Evolutionary conservation across 2,888 invertebrate genomes (phyloP), one percentile per base, ranked within the genome.

Genomic region (Pterostichus niger): DNA sequence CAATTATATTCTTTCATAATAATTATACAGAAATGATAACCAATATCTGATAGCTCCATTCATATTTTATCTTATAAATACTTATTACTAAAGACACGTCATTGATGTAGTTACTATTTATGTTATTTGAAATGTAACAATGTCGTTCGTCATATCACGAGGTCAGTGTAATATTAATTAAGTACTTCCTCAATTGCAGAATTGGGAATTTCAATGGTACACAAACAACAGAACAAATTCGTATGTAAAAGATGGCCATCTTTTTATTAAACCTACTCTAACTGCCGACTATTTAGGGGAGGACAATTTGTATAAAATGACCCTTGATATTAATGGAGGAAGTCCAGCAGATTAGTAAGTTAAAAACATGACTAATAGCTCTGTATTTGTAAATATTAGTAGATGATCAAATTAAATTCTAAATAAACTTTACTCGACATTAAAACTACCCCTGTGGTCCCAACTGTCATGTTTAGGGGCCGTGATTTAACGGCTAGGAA

Each of bases 131-230:
- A n/a, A n/a, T 59, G 0, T n/a, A 49, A 49, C 49, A 4, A n/a
- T 59, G 59, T 24, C 59, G 31, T 59, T 31, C 24, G 31, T 11
- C 10, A 31, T 10, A 31, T 31, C 10, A 31, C 59, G 5, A 2
- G 11, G 31, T 31, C 13, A 75, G 15, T 15, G 24, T 24, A 3
- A 24, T n/a, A n/a, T n/a, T n/a, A n/a, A n/a, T n/a, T n/a, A 24
- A 2, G 24, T 24, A 17, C 13, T 56, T 56, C 13, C 13, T 10
- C 85, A 40, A 84, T 89, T 88, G 44, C 87, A 93, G 93, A 94
- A 94, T 88, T 93, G 93, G 93, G 94, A 94, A 88, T 95, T 94
- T 88, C 93, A 95, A 88, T 93, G 93, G 89, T 94, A 94, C 88
- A 91, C 89, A 85, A 94, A 95, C 90, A 94, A 94, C 88, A 91